phyloP scores from a whole-genome alignment of 2,888 invertebrate genomes.

The Synanthedon vespiformis region DNA sequence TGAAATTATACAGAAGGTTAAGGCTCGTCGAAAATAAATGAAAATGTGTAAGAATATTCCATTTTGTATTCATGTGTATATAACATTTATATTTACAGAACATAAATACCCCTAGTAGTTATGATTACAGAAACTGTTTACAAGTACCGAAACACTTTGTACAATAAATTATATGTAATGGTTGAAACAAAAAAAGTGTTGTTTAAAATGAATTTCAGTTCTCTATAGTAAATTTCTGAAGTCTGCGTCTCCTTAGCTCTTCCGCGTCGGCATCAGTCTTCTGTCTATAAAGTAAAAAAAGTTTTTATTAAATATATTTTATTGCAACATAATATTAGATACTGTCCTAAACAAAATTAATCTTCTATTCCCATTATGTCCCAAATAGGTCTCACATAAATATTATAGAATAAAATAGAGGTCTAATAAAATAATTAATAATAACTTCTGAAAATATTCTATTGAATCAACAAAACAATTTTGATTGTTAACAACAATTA shows the following conservation, averaged over 20 bases:
- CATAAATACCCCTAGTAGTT: slow-evolving; percentile 62
- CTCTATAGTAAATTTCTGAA: slow-evolving; percentile 76
- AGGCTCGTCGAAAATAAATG: no score
- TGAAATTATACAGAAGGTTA: no score
- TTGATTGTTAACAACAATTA: no score
- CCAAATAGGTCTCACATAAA: no score
- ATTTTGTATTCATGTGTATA: slow-evolving; percentile 65
- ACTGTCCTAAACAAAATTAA: no score
- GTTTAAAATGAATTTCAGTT: slow-evolving; percentile 43
- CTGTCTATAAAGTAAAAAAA: slow-evolving; percentile 33
- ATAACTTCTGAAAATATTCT: no score
- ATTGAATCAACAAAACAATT: no score
- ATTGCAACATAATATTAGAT: no score
- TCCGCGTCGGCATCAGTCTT: slow-evolving; percentile 68
- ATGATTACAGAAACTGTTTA: slow-evolving; percentile 63
- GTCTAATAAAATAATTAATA: no score
- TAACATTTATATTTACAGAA: slow-evolving; percentile 65
- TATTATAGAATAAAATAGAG: no score
- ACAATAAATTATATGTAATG: slow-evolving; percentile 60
- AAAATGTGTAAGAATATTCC: not conserved
- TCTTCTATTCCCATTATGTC: no score
- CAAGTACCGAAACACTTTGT: slow-evolving; percentile 62
- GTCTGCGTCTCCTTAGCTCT: slow-evolving; percentile 80
- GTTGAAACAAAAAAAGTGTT: slow-evolving; percentile 31
- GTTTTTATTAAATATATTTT: no score